These are phyloP conservation scores for Kradibia gibbosae DNA, from an alignment of 1,140 invertebrate species.

Conservation along the genomic window DNA sequence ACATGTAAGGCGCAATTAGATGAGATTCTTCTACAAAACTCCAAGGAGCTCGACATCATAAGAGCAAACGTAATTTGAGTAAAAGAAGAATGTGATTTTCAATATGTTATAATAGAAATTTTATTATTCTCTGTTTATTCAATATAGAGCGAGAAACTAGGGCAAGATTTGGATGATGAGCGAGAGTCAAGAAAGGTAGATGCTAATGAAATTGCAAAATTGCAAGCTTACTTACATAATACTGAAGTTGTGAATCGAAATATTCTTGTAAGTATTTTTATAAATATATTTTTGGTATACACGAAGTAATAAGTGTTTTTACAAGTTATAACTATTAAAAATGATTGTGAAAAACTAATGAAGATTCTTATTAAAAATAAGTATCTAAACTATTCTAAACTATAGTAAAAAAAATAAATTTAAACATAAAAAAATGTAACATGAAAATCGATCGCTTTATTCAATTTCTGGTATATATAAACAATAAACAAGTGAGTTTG, in stretches of 20 bases:
- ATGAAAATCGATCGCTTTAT: too few relatives aligned
- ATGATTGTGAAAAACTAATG: background rate
- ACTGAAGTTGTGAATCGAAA: background rate
- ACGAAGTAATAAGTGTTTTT: background rate
- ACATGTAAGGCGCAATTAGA: background rate
- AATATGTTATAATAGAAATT: background rate
- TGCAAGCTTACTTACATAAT: background rate
- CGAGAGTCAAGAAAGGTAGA: background rate
- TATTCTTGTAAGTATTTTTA: slow-evolving; percentile 21
- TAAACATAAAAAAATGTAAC: too few relatives aligned
- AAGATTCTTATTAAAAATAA: too few relatives aligned
- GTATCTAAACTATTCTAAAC: too few relatives aligned
- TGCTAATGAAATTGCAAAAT: background rate
- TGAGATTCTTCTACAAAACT: background rate
- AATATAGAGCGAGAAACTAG: slow-evolving; percentile 15
- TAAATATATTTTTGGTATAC: too few relatives aligned
- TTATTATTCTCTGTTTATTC: slow-evolving; percentile 7
- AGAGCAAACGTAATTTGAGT: slow-evolving; percentile 15
- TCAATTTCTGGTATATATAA: background rate
- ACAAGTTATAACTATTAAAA: background rate
- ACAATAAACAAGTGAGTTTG: background rate
- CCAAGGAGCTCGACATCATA: background rate
- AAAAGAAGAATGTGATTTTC: slow-evolving; percentile 17
- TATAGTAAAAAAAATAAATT: too few relatives aligned
- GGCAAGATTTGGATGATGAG: background rate